These are phyloP conservation scores for Heliconius melpomene DNA, from an alignment of 1,140 invertebrate species.

Conservation along the genomic window DNA sequence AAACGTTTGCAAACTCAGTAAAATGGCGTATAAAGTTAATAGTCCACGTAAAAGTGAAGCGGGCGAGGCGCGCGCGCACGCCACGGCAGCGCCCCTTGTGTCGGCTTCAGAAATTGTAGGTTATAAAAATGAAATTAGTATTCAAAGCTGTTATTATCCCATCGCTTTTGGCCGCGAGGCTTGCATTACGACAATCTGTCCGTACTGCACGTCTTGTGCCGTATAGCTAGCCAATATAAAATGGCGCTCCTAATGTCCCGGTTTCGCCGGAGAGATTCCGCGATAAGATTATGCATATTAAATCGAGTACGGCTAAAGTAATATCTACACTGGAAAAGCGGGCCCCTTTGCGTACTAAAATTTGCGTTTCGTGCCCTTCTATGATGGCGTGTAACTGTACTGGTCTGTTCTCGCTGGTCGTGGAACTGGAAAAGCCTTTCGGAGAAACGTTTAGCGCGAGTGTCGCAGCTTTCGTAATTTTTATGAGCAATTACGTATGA, in stretches of 20 bases:
- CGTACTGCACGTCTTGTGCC: slow-evolving; percentile 79
- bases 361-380: slow-evolving; percentile 32
- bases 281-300: slow-evolving; percentile 82
- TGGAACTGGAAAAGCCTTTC: slow-evolving; percentile 28
- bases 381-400: slow-evolving; percentile 29
- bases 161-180: slow-evolving; percentile 79
- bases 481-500: slow-evolving; percentile 33
- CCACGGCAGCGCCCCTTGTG: slow-evolving; percentile 79
- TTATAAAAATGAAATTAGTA: slow-evolving; percentile 83
- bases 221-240: slow-evolving; percentile 80
- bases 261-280: slow-evolving; percentile 73
- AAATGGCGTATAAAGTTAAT: slow-evolving; percentile 81
- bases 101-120: slow-evolving; percentile 81
- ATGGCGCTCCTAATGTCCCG: slow-evolving; percentile 79
- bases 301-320: slow-evolving; percentile 76
- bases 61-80: slow-evolving; percentile 70
- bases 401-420: neutral
- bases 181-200: slow-evolving; percentile 81
- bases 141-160: slow-evolving; percentile 82
- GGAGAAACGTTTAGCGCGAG: slow-evolving; percentile 30
- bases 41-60: slow-evolving; percentile 75
- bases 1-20: slow-evolving; percentile 76
- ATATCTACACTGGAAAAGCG: slow-evolving; percentile 75
- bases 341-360: slow-evolving; percentile 43
- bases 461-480: slow-evolving; percentile 26